Evolutionary conservation across 2,113 vertebrate species (phyloP).

Genomic region (Sardina pilchardus): DNA sequence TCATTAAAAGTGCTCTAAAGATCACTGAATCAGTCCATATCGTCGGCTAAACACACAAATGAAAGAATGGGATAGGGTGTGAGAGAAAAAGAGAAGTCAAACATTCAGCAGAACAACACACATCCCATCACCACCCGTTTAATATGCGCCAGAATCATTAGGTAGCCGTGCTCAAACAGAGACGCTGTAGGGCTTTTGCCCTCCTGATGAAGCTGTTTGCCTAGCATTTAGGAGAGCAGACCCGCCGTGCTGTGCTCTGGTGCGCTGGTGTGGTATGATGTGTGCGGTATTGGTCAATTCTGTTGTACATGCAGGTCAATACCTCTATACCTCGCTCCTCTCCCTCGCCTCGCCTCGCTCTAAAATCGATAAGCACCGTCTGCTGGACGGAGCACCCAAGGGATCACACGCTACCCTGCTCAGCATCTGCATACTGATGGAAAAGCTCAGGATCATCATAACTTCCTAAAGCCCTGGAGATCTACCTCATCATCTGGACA

Average conservation of each 20-base stretch:
- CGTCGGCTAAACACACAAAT: too few relatives aligned
- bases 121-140: neutral
- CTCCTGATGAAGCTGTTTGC: too few relatives aligned
- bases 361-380: neutral
- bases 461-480: neutral
- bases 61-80: neutral
- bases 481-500: neutral
- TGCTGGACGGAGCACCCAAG: neutral
- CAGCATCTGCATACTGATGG: neutral
- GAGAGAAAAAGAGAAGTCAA: neutral
- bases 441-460: neutral
- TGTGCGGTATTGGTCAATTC: neutral
- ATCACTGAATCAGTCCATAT: neutral
- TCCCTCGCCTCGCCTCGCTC: neutral
- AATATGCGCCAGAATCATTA: neutral
- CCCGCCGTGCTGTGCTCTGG: neutral
- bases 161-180: too few relatives aligned
- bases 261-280: neutral
- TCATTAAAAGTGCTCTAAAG: neutral
- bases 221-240: too few relatives aligned
- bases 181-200: too few relatives aligned
- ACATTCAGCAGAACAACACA: neutral
- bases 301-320: neutral
- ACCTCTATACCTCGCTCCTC: neutral
- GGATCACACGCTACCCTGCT: neutral